Conservation (phyloP, 2,797 vertebrate genomes). For the Pagetopsis macropterus region DNA sequence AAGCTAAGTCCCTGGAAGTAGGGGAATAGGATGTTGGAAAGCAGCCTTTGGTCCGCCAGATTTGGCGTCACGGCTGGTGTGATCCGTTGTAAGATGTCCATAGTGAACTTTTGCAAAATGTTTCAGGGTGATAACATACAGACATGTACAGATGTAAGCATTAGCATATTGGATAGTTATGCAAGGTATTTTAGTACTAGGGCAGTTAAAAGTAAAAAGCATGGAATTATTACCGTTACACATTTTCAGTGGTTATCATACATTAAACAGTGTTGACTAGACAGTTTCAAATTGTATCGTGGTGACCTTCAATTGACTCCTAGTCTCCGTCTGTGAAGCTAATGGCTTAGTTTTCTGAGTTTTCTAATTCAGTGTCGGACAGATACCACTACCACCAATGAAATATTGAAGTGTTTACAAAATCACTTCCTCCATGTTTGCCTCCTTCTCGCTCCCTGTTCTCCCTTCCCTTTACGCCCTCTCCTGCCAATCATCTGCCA, state of each 20-base stretch:
- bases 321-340: neutral
- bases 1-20: too few species aligned
- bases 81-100: too few species aligned
- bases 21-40: too few species aligned
- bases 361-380: slow-evolving; percentile 20
- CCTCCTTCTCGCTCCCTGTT: slow-evolving; percentile 38
- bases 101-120: too few species aligned
- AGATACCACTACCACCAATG: slow-evolving; percentile 40
- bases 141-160: too few species aligned
- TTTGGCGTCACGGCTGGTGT: too few species aligned
- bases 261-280: neutral
- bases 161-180: too few species aligned
- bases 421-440: slow-evolving; percentile 45
- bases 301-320: neutral
- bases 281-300: neutral
- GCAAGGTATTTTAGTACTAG: too few species aligned
- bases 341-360: neutral
- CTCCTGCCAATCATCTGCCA: slow-evolving; percentile 81
- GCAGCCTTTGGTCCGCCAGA: too few species aligned
- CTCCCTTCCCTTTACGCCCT: slow-evolving; percentile 61
- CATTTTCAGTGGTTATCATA: neutral
- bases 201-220: neutral
- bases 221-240: neutral
- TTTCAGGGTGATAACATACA: too few species aligned
- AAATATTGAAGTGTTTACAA: slow-evolving; percentile 70